These are phyloP conservation scores for Platichthys flesus DNA, from an alignment of 2,113 vertebrate species.

Conservation along the genomic window DNA sequence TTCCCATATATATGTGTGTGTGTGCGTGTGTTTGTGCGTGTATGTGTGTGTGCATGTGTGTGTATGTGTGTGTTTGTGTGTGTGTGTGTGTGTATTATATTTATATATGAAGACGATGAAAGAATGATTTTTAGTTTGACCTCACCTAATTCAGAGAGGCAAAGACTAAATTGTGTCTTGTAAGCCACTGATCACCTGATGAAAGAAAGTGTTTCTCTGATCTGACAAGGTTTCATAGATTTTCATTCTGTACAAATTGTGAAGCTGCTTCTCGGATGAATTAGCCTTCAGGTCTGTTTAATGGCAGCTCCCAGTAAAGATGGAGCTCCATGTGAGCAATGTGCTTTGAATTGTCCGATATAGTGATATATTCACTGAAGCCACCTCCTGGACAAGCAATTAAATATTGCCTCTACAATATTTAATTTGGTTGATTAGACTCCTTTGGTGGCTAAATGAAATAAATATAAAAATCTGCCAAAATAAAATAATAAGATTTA, in stretches of 20 bases:
- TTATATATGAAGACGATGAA: not conserved
- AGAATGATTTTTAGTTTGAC: not conserved
- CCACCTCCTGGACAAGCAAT: not conserved
- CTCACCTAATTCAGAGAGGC: not conserved
- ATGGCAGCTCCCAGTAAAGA: conserved; percentile 44
- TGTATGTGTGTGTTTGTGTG: not conserved
- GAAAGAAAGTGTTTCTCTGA: not conserved
- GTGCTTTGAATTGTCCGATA: conserved; percentile 2
- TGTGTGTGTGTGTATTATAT: not conserved
- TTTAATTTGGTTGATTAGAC: not conserved
- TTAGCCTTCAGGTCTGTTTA: conserved; percentile 28
- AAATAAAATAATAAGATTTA: not conserved
- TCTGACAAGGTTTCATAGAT: not conserved
- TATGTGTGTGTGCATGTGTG: not conserved
- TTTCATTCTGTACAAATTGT: conserved; percentile 1
- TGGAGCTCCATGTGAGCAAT: conserved; percentile 26
- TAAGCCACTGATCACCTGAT: conserved; percentile 19
- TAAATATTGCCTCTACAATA: not conserved
- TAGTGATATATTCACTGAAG: not conserved
- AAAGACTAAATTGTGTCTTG: not conserved
- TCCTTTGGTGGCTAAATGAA: not conserved
- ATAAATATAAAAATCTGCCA: not conserved
- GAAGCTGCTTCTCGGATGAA: conserved; percentile 24
- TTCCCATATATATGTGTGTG: not conserved
- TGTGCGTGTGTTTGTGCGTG: not conserved